Base-by-base conservation (phyloP, 2,797 vertebrate species). In the Serranus cabrilla region DNA sequence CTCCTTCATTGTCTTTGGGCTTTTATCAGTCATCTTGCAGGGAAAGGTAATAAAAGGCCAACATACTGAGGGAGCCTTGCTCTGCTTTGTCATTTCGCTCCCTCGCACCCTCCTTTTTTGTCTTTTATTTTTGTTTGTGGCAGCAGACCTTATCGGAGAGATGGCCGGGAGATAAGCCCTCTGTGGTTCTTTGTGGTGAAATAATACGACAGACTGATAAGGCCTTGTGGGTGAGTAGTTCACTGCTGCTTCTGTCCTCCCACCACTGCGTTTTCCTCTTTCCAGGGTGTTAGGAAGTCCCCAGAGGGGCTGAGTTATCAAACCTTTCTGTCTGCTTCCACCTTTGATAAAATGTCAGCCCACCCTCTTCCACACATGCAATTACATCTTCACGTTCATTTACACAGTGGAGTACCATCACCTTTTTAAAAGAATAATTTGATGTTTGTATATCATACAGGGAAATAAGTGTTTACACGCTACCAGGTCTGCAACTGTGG, bases 1-100 rank as follows among this genome's bases (percentile, higher is more conserved):
- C 72, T 83, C 85, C 81, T 75, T 82, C 73, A 84, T 93, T 93
- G 92, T 94, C 90, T 92, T 93, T 88, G 85, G 86, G 37, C 42
- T 60, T 83, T 93, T 94, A 94, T 95, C 94, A 93, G 93, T 92
- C 92, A 94, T 95, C 92, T 89, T 78, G 78, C 84, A 80, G 80
- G 55, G 81, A 84, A 86, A 90, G 89, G 92, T 93, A 94, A 94
- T 94, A 95, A 94, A 94, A 88, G 82, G 75, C 87, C 81, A 76
- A 73, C 70, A 74, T 82, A 67, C 51, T 40, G 70, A 80, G 73
- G 82, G 85, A 84, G 82, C 69, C 78, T 54, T 60, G 75, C 78
- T 78, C 80, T 11, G 71, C 84, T 87, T 87, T 92, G 87, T 88
- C 84, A 87, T 87, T 83, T 87, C 86, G 88, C 87, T 88, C 87